Base-by-base conservation (phyloP, 2,113 vertebrate species). In the Indicator maculatus region DNA sequence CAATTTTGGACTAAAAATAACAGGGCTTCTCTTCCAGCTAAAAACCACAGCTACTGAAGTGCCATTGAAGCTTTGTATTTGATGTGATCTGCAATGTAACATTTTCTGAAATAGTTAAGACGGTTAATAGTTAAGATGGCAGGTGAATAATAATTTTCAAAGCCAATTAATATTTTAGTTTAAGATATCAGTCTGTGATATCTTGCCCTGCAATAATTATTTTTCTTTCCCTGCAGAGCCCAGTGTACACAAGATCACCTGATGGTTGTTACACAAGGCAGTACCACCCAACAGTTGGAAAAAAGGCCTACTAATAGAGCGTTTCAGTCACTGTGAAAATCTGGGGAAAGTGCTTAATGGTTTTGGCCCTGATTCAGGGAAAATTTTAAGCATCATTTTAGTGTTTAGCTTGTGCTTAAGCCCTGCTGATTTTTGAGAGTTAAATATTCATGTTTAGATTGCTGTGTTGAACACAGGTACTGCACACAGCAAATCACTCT, bases 161-260 rank as follows among this genome's bases (percentile, higher is more conserved):
- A 75, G 56, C n/a, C 53, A 74, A 36, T 61, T 79, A 86, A 64
- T 83, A 86, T 89, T 95, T 91, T 86, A 83, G 77, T 80, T 92
- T 83, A 90, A 66, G 79, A 64, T 27, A 74, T 56, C 59, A 65
- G 8, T 72, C 44, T 93, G 36, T 86, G 52, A 6, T 89, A 30
- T 56, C 56, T 89, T 83, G 56, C 23, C 41, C 28, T 67, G 28
- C 14, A 94, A 65, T 52, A 79, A 85, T 72, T 74, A 18, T 66
- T 56, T 93, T 75, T 79, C 72, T 88, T 90, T 7, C 58, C 39
- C 41, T 59, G 21, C n/a, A 55, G 72, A 60, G 38, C 14, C 30
- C 44, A 56, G 5, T 60, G 31, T 45, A 70, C 2, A 1, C 56
- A 86, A 88, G 8, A 52, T 70, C 21, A 76, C 45, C 17, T 83